A percentile compares a stretch with the other conserved stretches of the same genome.
Conservation (phyloP, 2,888 invertebrate genomes). For the Aporophyla nigra region DNA sequence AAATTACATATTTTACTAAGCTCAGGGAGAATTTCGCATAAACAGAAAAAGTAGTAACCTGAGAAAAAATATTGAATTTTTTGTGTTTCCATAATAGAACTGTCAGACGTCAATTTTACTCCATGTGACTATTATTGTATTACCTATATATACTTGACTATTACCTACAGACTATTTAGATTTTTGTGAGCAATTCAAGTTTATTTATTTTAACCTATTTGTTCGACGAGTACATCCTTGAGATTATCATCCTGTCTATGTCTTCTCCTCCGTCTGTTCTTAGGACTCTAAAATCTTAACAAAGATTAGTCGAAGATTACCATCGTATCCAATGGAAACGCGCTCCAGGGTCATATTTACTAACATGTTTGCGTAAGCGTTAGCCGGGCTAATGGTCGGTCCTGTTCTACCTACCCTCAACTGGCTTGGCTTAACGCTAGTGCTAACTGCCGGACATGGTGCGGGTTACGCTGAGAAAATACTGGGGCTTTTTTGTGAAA, state of each 20-base stretch:
- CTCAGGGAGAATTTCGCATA: too few species aligned
- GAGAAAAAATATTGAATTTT: too few species aligned
- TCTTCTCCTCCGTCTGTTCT: background rate
- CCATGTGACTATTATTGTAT: too few species aligned
- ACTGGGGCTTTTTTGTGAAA: conserved; percentile 61
- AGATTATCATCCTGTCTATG: background rate
- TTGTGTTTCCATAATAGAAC: too few species aligned
- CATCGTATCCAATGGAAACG: conserved; percentile 41
- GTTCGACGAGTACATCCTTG: background rate
- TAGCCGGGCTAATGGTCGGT: conserved; percentile 81
- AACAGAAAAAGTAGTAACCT: too few species aligned
- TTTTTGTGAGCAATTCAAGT: background rate
- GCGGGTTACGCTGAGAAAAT: conserved; percentile 66
- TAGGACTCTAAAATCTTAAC: background rate
- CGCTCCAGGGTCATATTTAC: conserved; percentile 72
- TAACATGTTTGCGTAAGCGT: conserved; percentile 82
- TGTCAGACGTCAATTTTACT: too few species aligned
- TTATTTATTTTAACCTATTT: background rate
- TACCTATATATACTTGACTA: too few species aligned
- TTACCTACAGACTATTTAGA: background rate
- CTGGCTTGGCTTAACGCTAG: conserved; percentile 57
- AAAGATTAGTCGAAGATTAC: background rate
- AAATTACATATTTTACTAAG: background rate
- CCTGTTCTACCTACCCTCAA: conserved; percentile 72
- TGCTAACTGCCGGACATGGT: conserved; percentile 61